Percentiles rank a stretch among this genome's conserved stretches.
Evolutionary conservation across 2,113 vertebrate genomes (phyloP).

Genomic region (Trematocara macrostoma): DNA sequence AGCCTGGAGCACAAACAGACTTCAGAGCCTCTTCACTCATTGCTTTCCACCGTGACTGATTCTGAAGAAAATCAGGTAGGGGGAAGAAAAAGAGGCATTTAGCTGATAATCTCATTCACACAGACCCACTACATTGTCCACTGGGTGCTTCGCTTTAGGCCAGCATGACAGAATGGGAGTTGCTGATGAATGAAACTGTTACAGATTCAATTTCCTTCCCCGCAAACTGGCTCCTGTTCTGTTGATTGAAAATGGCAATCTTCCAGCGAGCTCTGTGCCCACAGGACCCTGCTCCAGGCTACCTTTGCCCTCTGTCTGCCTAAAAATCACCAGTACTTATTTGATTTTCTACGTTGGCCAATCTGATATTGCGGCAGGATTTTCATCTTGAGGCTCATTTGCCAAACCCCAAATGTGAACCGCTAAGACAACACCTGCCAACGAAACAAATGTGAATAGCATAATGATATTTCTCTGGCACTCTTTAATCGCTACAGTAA

Average conservation of each 20-base stretch:
- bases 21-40: constrained; percentile 93
- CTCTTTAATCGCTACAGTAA: not conserved
- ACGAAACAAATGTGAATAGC: not conserved
- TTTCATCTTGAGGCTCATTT: not conserved
- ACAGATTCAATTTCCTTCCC: not conserved
- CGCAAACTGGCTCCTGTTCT: not conserved
- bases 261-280: not conserved
- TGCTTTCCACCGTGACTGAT: constrained; percentile 92
- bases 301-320: not conserved
- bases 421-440: not conserved
- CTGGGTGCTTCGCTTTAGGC: not conserved
- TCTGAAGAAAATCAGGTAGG: constrained; percentile 15
- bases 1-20: constrained; percentile 84
- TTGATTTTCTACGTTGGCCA: not conserved
- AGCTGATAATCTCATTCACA: not conserved
- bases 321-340: not conserved
- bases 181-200: not conserved
- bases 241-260: not conserved
- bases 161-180: not conserved
- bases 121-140: not conserved
- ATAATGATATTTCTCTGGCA: not conserved
- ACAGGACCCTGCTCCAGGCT: not conserved
- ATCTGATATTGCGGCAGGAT: not conserved
- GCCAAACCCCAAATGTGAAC: not conserved
- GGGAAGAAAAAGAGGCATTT: not conserved